Evolutionary conservation across 2,797 vertebrate genomes (phyloP).

Genomic region (Syngnathus acus): DNA sequence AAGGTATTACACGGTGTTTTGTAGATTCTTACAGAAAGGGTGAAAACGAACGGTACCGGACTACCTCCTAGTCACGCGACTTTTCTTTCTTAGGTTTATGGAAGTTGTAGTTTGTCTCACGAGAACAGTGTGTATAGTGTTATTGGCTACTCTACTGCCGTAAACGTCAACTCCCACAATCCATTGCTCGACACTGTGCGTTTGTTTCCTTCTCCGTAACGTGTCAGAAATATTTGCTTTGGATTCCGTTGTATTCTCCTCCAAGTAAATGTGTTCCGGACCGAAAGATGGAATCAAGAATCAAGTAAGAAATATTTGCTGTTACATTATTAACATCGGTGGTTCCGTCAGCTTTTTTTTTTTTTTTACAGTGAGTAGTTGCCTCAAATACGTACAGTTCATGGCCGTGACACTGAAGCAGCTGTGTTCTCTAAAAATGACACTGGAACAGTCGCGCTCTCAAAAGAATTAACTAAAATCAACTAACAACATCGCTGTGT

Average conservation of each 20-base stretch:
- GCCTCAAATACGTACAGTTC: slow-evolving; percentile 41
- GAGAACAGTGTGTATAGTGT: rapidly evolving
- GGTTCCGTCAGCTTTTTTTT: slow-evolving; percentile 13
- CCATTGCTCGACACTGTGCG: slow-evolving; percentile 30
- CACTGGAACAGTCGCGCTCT: neutral
- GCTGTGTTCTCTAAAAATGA: neutral
- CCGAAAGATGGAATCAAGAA: slow-evolving; percentile 68
- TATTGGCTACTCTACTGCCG: rapidly evolving
- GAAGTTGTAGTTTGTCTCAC: slow-evolving; percentile 54
- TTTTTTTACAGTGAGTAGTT: slow-evolving; percentile 26
- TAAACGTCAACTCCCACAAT: slow-evolving; percentile 56
- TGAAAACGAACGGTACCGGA: neutral
- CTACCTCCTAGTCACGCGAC: neutral
- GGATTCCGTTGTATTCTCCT: slow-evolving; percentile 33
- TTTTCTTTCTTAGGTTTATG: slow-evolving; percentile 16
- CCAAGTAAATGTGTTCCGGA: slow-evolving; percentile 24
- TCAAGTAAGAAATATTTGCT: slow-evolving; percentile 62
- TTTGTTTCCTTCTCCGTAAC: slow-evolving; percentile 55
- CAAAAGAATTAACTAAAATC: neutral
- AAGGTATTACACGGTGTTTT: neutral
- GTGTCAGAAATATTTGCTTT: slow-evolving; percentile 38
- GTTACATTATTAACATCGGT: neutral
- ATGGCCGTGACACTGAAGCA: slow-evolving; percentile 54
- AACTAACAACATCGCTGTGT: neutral
- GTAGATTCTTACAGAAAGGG: neutral